Evolutionary conservation across 2,888 invertebrate genomes (phyloP), one percentile per base, ranked within the genome.

Genomic region (Celastrina argiolus): DNA sequence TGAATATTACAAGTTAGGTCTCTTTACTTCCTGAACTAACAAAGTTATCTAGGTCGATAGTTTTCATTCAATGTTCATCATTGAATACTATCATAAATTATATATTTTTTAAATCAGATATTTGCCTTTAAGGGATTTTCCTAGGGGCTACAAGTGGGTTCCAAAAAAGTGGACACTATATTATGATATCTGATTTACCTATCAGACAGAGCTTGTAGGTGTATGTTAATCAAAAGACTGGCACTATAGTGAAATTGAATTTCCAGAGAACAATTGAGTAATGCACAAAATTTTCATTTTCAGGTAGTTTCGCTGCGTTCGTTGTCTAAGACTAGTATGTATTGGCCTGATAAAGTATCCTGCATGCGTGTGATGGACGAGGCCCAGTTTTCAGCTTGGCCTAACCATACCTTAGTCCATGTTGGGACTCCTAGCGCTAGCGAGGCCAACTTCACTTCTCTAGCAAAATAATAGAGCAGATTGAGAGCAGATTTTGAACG

Each of bases 301-400:
- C 74, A 90, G 90, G 80, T 86, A 64, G 82, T 89, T 76, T 89
- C 90, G 1, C 85, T 90, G 18, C 89, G 87, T 71, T 87, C 90
- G 0, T 70, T 85, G 65, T 76, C 84, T 1, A 81, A 82, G 12
- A 63, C 78, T 1, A 81, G 78, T 51, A 75, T 78, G 1, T 80
- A 77, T 70, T 77, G 69, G n/a, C 66, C 69, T 12, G 74, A 73
- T 5, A 78, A 74, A 0, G 80, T 78, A 0, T 86, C 88, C 0
- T 84, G 83, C 64, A 73, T 85, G 5, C 82, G 83, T 0, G 72
- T 75, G 5, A 82, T 84, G 83, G 83, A 85, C 70, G 77, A 78
- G 7, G 75, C 79, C 8, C 74, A 74, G 12, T 69, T 74, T 0
- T 34, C 69, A 36, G 77, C 77, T 6, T 88, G 87, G 87, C 89